Evolutionary conservation across 2,797 vertebrate species (phyloP), one percentile per base, ranked within the genome.

Genomic region (Poecilia velifera): DNA sequence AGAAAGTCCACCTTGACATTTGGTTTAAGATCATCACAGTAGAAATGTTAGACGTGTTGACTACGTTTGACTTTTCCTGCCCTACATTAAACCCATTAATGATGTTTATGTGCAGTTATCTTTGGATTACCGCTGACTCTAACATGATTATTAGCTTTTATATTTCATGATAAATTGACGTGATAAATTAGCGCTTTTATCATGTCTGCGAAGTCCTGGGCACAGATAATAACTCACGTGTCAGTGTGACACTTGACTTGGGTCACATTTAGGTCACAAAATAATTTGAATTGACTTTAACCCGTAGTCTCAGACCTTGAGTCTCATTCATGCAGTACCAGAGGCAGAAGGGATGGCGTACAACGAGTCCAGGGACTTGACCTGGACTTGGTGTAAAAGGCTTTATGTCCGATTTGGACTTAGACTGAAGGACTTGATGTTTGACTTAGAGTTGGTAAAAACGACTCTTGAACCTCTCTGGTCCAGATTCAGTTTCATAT

Each of bases 1-100:
- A 82, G 74, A 57, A 53, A 86, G 84, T 78, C 73, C 83, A 80
- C 81, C 84, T 88, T 82, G 82, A 88, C 47, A 80, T 31, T 31
- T 62, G 5, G n/a, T 36, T 39, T 72, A 31, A 28, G 14, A 31
- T 59, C 57, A 14, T 31, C 31, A 2, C 14, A 0, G 12, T 28
- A 31, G 13, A 59, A 59, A 59, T 59, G 28, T 6, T 31, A 59
- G 13, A 31, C 14, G 28, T 14, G 57, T 59, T 59, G 57, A 59
- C 12, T 1, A 59, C 12, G 16, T 28, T 59, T 28, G 12, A 31
- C 57, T 59, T 59, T 13, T 59, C n/a, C 57, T 28, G 12, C n/a
- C 28, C 28, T 28, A 13, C 25, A 16, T 31, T 6, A 31, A 59
- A 31, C 57, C 12, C 28, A 59, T 59, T 6, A 14, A 31, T 6